Base-by-base conservation (phyloP, 2,113 vertebrate species). In the Sapayoa aenigma region DNA sequence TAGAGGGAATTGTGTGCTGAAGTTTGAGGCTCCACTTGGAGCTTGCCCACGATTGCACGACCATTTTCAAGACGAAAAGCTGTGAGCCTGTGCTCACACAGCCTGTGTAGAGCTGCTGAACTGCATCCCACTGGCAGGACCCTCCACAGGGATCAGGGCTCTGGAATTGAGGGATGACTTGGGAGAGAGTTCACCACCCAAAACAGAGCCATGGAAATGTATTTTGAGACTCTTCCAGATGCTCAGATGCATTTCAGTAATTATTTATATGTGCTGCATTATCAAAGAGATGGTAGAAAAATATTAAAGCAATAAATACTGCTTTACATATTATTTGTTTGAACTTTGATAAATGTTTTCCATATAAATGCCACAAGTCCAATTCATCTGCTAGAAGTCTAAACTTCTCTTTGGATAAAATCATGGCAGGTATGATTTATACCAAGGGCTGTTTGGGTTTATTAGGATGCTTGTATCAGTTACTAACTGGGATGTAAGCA, bases 301-400 rank as follows among this genome's bases (percentile, higher is more conserved):
- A 89, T 81, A 96, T 87, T 89, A 89, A 96, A 97, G 87, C 80
- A 58, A 76, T 96, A 92, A 96, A 95, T 93, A 92, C 9, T 82
- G 87, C 63, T 96, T 91, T 63, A 87, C 92, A 56, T 86, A 49
- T 65, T 75, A 66, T 63, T 94, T 80, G 74, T 96, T 96, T 94
- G 87, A 95, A 94, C 87, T 85, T 65, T 85, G 88, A 96, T 90
- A 88, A 93, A 91, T 58, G 18, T 78, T 97, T 96, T 94, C 75
- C 47, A 49, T 96, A 77, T 91, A 95, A 94, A 89, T 83, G 50
- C 52, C 81, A 27, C 69, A 81, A 35, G 84, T 94, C 55, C 46
- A 42, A 4, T 85, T 87, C 6, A 1, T 93, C 95, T 96, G 80
- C 72, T 90, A 5, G 27, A 92, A 79, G 76, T 80, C 87, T 68